These are phyloP conservation scores for Nanorana parkeri DNA, from an alignment of 2,113 vertebrate genomes.

Conservation along the genomic window DNA sequence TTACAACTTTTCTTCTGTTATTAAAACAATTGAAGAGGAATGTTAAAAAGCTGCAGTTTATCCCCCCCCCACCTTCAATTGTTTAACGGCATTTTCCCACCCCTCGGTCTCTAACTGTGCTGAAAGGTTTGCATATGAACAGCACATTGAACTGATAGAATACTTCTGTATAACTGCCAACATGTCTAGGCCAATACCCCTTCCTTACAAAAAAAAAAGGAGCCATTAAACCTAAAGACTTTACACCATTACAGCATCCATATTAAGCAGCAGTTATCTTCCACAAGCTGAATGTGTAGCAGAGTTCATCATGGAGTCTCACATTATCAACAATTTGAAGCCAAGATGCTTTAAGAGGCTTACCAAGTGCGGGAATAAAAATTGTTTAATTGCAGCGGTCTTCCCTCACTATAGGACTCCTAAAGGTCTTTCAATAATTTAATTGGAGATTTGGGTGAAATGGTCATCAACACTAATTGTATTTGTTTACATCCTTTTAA, in stretches of 20 bases:
- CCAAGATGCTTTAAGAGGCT: too few species aligned
- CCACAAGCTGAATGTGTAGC: too few species aligned
- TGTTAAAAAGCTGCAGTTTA: slow-evolving; percentile 1
- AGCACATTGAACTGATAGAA: background rate
- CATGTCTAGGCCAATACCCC: background rate
- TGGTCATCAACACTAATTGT: too few species aligned
- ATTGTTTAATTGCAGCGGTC: too few species aligned
- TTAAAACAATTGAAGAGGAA: slow-evolving; percentile 33
- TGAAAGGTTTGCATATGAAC: background rate
- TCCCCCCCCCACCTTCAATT: slow-evolving; percentile 12
- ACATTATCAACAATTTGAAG: too few species aligned
- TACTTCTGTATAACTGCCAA: background rate
- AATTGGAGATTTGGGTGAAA: too few species aligned
- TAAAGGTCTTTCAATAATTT: too few species aligned
- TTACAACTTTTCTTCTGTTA: slow-evolving; percentile 18
- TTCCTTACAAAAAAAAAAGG: background rate
- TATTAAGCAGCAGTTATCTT: background rate
- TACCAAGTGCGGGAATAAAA: too few species aligned
- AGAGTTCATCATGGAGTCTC: too few species aligned
- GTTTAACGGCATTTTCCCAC: background rate
- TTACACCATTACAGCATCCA: background rate
- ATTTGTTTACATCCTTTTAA: too few species aligned
- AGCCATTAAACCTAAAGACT: background rate
- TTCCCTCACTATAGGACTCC: too few species aligned
- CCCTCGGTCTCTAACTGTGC: background rate